These are phyloP conservation scores for Lepilemur septentrionalis DNA, from an alignment of 2,797 vertebrate species.

Conservation along the genomic window DNA sequence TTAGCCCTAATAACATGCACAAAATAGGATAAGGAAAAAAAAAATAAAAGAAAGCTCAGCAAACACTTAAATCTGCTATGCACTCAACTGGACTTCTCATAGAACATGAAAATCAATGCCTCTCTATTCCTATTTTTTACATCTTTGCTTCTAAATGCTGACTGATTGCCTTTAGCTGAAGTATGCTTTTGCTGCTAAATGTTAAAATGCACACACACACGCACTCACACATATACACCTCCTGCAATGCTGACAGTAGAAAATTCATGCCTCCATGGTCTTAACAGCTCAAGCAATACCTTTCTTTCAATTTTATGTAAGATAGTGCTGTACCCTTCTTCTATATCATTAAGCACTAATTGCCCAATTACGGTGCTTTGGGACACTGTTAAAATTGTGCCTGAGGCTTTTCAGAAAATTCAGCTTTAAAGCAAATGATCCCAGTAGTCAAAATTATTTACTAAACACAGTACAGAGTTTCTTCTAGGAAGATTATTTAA, in stretches of 20 bases:
- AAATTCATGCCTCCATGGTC: constrained; percentile 45
- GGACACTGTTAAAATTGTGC: constrained; percentile 57
- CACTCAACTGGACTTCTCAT: background rate
- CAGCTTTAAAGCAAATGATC: constrained; percentile 70
- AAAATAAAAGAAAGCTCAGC: background rate
- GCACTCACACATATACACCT: background rate
- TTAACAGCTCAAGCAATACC: constrained; percentile 47
- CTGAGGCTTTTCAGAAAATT: constrained; percentile 36
- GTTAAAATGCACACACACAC: background rate
- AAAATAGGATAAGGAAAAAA: background rate
- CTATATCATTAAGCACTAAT: constrained; percentile 62
- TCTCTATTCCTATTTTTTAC: background rate
- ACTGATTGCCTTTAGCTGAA: background rate
- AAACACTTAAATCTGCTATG: background rate
- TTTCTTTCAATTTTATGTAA: constrained; percentile 51
- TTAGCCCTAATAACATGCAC: background rate
- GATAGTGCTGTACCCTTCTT: background rate
- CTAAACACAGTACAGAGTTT: constrained; percentile 59
- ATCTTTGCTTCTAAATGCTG: constrained; percentile 35
- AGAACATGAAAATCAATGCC: background rate
- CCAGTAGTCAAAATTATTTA: constrained; percentile 70
- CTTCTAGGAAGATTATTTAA: constrained; percentile 43
- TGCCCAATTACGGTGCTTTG: constrained; percentile 48
- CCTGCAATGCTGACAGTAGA: constrained; percentile 23
- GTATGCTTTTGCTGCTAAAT: background rate